Evolutionary conservation across 2,888 invertebrate genomes (phyloP), one percentile per base, ranked within the genome.

Genomic region (Erebia aethiops): DNA sequence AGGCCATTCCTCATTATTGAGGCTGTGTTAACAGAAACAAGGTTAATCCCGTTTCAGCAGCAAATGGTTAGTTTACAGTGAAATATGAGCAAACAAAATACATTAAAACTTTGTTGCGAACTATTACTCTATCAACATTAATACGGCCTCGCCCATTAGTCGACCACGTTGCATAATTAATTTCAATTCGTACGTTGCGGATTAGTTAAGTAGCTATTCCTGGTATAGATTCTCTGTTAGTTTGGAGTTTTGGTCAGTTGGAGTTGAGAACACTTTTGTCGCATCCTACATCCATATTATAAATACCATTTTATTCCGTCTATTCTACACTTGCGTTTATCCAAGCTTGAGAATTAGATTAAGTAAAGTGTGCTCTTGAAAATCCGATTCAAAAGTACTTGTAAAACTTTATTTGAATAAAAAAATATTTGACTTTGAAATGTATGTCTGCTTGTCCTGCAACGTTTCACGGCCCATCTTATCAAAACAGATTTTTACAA

Each of bases 121-220:
- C 85, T 83, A 84, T 81, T 82, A 79, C 81, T 80, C 80, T 83
- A 84, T 85, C 82, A 82, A 83, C 85, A 75, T 75, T 77, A 79
- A 84, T 83, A 83, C 79, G 75, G 77, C 71, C 72, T 80, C 76
- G 77, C 73, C 84, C 81, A 83, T 83, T 86, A 87, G 78, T 80
- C 77, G 79, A 78, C 82, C 80, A 79, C 79, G 78, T 79, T 77
- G 78, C 76, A 75, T 84, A 82, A 87, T 87, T 87, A 86, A 87
- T 87, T 85, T 82, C 84, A 85, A 79, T 78, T 76, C 74, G 71
- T 75, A 75, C 73, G 51, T 64, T 73, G 71, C 69, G 69, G 72
- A 54, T 62, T 67, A 67, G 64, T 58, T 46, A 70, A 72, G 64
- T 69, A 62, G 56, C 51, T 70, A 43, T 70, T 70, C 57, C 46